phyloP scores from a whole-genome alignment of 2,797 vertebrate genomes.

The Crocidura indochinensis region DNA sequence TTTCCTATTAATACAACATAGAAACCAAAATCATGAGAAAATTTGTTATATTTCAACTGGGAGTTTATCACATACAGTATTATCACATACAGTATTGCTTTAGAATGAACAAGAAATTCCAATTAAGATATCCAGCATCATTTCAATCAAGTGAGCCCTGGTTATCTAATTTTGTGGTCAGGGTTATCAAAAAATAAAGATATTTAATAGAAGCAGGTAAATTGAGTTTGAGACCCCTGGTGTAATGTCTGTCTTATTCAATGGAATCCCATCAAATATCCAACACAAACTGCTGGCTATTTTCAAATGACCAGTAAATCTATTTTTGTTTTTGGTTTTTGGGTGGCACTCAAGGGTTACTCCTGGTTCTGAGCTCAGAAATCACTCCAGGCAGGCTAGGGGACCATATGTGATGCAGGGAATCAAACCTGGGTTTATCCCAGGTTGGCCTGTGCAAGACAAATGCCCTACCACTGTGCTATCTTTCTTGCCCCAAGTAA shows the following conservation, averaged over 20 bases:
- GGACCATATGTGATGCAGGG: too few relatives aligned
- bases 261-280: not conserved
- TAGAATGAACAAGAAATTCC: constrained; percentile 9
- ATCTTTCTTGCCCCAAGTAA: too few relatives aligned
- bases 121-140: not conserved
- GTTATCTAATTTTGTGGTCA: not conserved
- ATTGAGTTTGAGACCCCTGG: too few relatives aligned
- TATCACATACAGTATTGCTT: not conserved
- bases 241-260: not conserved
- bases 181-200: not conserved
- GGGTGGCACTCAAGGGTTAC: too few relatives aligned
- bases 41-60: not conserved
- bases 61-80: not conserved
- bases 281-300: not conserved
- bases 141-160: not conserved
- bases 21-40: not conserved
- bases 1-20: not conserved
- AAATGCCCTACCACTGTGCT: too few relatives aligned
- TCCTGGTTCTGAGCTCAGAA: too few relatives aligned
- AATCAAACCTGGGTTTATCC: too few relatives aligned
- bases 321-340: too few relatives aligned
- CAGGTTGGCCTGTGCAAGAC: too few relatives aligned
- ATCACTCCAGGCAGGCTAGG: too few relatives aligned
- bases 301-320: not conserved
- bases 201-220: not conserved